Evolutionary conservation across 1,140 invertebrate genomes (phyloP), one percentile per base, ranked within the genome.

Genomic region (Drosophila kohkoa): DNA sequence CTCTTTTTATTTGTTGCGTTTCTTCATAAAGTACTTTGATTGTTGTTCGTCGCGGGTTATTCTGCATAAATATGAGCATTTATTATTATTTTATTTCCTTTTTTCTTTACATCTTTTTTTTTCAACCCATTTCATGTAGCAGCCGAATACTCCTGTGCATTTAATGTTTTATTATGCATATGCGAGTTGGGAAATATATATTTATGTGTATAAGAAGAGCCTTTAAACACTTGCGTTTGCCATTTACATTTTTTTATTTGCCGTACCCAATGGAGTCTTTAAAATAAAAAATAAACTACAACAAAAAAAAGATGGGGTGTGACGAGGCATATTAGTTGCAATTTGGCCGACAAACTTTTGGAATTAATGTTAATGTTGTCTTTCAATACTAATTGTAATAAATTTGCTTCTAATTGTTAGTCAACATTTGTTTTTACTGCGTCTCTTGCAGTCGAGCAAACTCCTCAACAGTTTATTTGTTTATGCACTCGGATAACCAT

Each of bases 1-100:
- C 7, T 71, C 57, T 45, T 25, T 81, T 64, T 65, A 69, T 45
- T 25, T 54, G 66, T 68, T 58, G 41, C 43, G 52, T 38, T 64
- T 64, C 48, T 20, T 74, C 54, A 10, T 10, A 38, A 38, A 38
- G 35, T 10, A 38, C 10, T 10, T 32, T 32, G 30, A 28, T 75
- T 74, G 30, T 48, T 71, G 60, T 68, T 41, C 74, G 80, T 75
- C 35, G 52, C 35, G 52, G 30, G 30, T 57, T 41, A 35, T 25
- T 41, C 54, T 13, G 41, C 41, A 43, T 79, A 82, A 79, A 79
- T 76, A 72, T 67, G 48, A 60, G 63, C 66, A 55, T 68, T 76
- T 68, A 4, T 43, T n/a, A 13, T 43, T 3, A 11, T 43, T 70
- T 64, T 32, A 15, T 6, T 43, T 43, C 1, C 41, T 43, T 70